These are phyloP conservation scores for Drosophila subquinaria DNA, from an alignment of 2,888 invertebrate species.

Conservation along the genomic window DNA sequence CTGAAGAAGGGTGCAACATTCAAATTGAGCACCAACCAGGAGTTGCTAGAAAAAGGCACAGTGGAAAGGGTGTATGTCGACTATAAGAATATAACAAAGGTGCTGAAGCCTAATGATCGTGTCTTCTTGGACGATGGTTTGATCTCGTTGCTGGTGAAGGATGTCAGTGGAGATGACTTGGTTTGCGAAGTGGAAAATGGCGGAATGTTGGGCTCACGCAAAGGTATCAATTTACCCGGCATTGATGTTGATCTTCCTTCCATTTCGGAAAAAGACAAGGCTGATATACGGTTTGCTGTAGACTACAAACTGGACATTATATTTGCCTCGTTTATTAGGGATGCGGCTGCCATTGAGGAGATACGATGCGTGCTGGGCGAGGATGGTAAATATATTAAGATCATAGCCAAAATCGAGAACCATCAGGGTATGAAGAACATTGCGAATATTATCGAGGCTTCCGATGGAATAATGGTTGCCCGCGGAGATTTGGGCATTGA, in stretches of 20 bases:
- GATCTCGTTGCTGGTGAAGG: slow-evolving; percentile 94
- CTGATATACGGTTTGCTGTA: slow-evolving; percentile 94
- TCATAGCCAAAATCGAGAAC: slow-evolving; percentile 99
- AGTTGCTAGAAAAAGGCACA: slow-evolving; percentile 91
- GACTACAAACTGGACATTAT: slow-evolving; percentile 94
- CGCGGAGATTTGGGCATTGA: slow-evolving; percentile 99
- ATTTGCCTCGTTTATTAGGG: slow-evolving; percentile 98
- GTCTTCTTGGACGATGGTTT: slow-evolving; percentile 98
- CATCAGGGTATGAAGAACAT: slow-evolving; percentile 97
- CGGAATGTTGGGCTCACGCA: slow-evolving; percentile 95
- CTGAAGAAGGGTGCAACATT: slow-evolving; percentile 93
- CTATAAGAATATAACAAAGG: slow-evolving; percentile 96
- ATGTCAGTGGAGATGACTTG: slow-evolving; percentile 88
- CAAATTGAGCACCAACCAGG: slow-evolving; percentile 92
- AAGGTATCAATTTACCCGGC: slow-evolving; percentile 98
- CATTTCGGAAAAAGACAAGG: slow-evolving; percentile 97
- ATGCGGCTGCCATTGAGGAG: slow-evolving; percentile 93
- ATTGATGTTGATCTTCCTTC: slow-evolving; percentile 96
- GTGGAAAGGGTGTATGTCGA: slow-evolving; percentile 92
- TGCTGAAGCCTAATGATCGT: slow-evolving; percentile 92
- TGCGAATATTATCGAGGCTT: slow-evolving; percentile 95
- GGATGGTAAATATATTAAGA: slow-evolving; percentile 94
- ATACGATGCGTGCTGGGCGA: slow-evolving; percentile 94
- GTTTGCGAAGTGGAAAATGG: slow-evolving; percentile 96
- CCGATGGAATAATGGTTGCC: slow-evolving; percentile 99